Conservation (phyloP, 2,888 invertebrate genomes). For the Timema podura region DNA sequence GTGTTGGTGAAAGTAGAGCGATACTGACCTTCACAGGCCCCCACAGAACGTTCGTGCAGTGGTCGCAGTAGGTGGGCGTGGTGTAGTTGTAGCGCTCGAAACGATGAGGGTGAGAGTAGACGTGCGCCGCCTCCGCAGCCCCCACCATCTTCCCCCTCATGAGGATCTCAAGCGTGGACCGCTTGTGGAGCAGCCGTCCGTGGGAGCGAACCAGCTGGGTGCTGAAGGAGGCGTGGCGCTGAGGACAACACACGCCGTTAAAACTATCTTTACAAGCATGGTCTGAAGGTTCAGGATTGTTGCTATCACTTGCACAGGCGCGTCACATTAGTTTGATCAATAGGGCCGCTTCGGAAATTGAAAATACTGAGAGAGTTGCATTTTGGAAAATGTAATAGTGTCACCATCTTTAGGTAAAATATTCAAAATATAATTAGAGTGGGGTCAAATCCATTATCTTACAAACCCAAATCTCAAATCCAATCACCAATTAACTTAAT, state of each 20-base stretch:
- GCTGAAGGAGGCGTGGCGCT: conserved; percentile 81
- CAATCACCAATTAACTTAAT: too few relatives aligned
- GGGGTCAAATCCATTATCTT: too few relatives aligned
- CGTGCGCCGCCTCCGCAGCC: conserved; percentile 49
- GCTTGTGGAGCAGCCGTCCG: conserved; percentile 79
- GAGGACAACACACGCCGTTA: conserved; percentile 34
- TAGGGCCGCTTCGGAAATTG: too few relatives aligned
- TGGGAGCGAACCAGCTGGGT: conserved; percentile 83
- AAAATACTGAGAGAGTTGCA: too few relatives aligned
- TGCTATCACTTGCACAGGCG: too few relatives aligned
- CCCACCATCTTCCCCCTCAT: conserved; percentile 72
- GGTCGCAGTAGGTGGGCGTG: conserved; percentile 84
- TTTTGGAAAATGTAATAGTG: too few relatives aligned
- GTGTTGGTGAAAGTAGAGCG: neutral
- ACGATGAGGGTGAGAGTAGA: conserved; percentile 70
- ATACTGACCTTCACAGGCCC: conserved; percentile 75
- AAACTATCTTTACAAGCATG: too few relatives aligned
- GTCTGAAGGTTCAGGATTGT: too few relatives aligned
- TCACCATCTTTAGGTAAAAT: too few relatives aligned
- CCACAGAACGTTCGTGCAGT: conserved; percentile 86
- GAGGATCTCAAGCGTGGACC: conserved; percentile 84
- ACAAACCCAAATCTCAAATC: too few relatives aligned
- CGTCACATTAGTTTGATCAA: too few relatives aligned
- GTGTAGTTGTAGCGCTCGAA: conserved; percentile 85
- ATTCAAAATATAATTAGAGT: too few relatives aligned